phyloP scores from a whole-genome alignment of 2,113 vertebrate genomes.

The Aix galericulata region DNA sequence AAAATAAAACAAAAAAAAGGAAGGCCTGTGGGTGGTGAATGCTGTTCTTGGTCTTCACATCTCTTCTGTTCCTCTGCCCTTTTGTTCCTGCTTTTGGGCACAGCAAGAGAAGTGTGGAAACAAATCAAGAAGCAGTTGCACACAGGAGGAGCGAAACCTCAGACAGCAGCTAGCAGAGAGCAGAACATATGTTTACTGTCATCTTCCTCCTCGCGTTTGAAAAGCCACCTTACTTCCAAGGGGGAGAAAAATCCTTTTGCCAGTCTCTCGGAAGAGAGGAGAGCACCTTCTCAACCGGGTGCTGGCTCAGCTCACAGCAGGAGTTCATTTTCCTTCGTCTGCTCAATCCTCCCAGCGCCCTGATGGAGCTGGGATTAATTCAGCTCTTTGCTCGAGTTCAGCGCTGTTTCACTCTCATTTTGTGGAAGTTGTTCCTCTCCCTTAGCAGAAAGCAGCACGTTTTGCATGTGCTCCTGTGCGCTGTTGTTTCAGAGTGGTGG shows the following conservation, averaged over 20 bases:
- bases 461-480: not conserved
- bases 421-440: not conserved
- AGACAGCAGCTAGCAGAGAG: not conserved
- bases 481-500: not conserved
- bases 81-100: constrained; percentile 52
- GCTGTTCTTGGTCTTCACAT: constrained; percentile 17
- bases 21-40: constrained; percentile 7
- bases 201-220: not conserved
- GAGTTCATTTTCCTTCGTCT: constrained; percentile 5
- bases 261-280: not conserved
- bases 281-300: not conserved
- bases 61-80: constrained; percentile 26
- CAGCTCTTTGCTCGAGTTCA: not conserved
- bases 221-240: constrained; percentile 34
- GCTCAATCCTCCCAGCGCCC: not conserved
- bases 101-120: constrained; percentile 33
- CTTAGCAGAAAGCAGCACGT: not conserved
- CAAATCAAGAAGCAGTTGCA: constrained; percentile 8
- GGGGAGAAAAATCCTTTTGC: constrained; percentile 4
- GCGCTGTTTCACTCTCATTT: not conserved
- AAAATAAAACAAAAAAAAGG: not conserved
- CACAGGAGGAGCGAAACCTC: constrained; percentile 12
- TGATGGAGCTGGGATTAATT: constrained; percentile 31
- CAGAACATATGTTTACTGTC: constrained; percentile 55
- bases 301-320: constrained; percentile 20